A percentile compares a stretch with the other conserved stretches of the same genome.
Evolutionary conservation across 2,888 invertebrate species (phyloP).

Genomic region (Pachydiplax longipennis): DNA sequence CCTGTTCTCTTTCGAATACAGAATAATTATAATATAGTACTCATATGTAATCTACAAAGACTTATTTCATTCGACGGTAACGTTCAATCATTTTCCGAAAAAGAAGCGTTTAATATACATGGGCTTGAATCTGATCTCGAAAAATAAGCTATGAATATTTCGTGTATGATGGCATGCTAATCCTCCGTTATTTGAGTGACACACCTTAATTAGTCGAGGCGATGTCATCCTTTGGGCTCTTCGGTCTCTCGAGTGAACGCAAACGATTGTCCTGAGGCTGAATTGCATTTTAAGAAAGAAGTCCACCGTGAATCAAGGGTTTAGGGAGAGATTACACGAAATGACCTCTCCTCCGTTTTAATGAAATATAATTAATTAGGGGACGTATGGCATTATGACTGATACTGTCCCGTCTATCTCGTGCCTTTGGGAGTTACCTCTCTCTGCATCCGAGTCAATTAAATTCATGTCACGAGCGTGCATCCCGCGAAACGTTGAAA

Average conservation of each 20-base stretch:
- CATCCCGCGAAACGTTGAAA: background rate
- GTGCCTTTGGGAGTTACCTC: background rate
- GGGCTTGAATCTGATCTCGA: background rate
- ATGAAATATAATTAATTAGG: slow-evolving; percentile 10
- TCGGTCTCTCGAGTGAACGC: background rate
- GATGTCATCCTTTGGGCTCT: background rate
- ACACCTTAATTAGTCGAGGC: background rate
- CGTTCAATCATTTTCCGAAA: too few relatives aligned
- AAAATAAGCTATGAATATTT: background rate
- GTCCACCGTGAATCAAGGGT: background rate
- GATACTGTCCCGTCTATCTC: background rate
- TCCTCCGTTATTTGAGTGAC: background rate
- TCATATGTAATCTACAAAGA: too few relatives aligned
- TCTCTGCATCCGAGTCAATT: background rate
- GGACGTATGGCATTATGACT: background rate
- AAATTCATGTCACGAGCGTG: background rate
- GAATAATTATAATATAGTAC: too few relatives aligned
- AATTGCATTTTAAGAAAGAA: background rate
- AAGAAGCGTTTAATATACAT: too few relatives aligned
- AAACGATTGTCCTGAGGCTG: background rate
- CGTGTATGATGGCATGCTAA: background rate
- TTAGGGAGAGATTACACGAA: background rate
- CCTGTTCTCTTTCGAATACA: too few relatives aligned
- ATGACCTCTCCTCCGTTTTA: background rate
- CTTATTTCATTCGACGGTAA: too few relatives aligned